Evolutionary conservation across 2,888 invertebrate genomes (phyloP), one percentile per base, ranked within the genome.

Genomic region (Eretmocerus hayati): DNA sequence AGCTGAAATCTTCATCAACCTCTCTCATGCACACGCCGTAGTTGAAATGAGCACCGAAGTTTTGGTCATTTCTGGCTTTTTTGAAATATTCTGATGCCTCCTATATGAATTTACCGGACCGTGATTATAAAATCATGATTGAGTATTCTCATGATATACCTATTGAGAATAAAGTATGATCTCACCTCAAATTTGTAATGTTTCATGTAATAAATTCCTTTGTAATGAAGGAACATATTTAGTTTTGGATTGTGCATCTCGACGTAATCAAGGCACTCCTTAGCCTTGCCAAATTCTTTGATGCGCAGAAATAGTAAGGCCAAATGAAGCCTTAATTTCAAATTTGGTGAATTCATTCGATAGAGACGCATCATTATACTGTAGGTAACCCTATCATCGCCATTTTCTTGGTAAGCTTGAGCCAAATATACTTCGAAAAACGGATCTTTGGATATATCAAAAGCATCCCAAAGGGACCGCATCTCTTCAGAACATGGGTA

Each of bases 361-460:
- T 13, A 39, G 3, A 39, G 4, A 11, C 39, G 22, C 16, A 5
- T 13, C 11, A 5, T 18, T 13, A 21, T 21, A 8, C n/a, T 1
- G 2, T 13, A 8, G 3, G 45, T 16, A 13, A 2, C 31, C 18
- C 2, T 2, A 4, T 8, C 1, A 5, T 45, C 31, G 2, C 18
- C 3, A 4, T 19, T 35, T 33, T 46, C 46, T 18, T n/a, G 15
- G 6, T 46, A 36, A 2, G 15, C 2, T 18, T 20, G 26, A 13
- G 46, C 36, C 8, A 46, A 2, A 21, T 35, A 46, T 22, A 46
- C 41, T 1, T 30, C 35, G 15, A 31, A 46, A 11, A 26, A 20
- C 5, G 41, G 23, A 26, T 23, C 30, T 9, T 19, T 33, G 13
- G 15, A 19, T 5, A 41, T 3, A 16, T 40, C 19, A 13, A 35